phyloP scores from a whole-genome alignment of 2,113 vertebrate species.

The Saguinus imperator region DNA sequence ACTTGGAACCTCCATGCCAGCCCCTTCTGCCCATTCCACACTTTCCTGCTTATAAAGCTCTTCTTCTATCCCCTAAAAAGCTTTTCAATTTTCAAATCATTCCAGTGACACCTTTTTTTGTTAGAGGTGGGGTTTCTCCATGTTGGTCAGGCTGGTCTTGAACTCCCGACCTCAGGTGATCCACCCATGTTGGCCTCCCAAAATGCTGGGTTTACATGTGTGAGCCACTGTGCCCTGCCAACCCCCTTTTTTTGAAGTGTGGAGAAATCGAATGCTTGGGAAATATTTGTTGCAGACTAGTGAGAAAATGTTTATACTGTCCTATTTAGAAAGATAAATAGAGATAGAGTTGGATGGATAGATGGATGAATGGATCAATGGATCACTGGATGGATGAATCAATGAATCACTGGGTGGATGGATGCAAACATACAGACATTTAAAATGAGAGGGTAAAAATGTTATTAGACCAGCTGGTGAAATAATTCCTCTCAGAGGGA shows the following conservation, averaged over 20 bases:
- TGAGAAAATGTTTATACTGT: neutral
- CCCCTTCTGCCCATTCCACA: neutral
- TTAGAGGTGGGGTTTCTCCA: too few species aligned
- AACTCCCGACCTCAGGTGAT: too few species aligned
- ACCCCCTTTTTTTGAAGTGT: neutral
- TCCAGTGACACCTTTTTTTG: neutral
- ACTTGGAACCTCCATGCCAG: neutral
- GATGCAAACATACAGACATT: neutral
- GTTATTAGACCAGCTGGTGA: neutral
- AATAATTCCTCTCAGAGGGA: neutral
- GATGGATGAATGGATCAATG: neutral
- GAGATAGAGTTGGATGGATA: neutral
- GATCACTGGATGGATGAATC: neutral
- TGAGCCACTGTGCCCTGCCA: too few species aligned
- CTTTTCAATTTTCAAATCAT: neutral
- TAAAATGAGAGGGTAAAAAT: neutral
- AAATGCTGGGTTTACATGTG: too few species aligned
- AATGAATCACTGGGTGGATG: neutral
- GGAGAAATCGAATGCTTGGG: conserved; percentile 22
- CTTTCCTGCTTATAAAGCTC: neutral
- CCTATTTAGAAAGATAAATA: neutral
- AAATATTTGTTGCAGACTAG: conserved; percentile 4
- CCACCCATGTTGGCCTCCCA: too few species aligned
- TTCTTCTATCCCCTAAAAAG: neutral
- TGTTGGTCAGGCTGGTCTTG: too few species aligned